phyloP scores from a whole-genome alignment of 2,797 vertebrate species.

The Poecilia picta region DNA sequence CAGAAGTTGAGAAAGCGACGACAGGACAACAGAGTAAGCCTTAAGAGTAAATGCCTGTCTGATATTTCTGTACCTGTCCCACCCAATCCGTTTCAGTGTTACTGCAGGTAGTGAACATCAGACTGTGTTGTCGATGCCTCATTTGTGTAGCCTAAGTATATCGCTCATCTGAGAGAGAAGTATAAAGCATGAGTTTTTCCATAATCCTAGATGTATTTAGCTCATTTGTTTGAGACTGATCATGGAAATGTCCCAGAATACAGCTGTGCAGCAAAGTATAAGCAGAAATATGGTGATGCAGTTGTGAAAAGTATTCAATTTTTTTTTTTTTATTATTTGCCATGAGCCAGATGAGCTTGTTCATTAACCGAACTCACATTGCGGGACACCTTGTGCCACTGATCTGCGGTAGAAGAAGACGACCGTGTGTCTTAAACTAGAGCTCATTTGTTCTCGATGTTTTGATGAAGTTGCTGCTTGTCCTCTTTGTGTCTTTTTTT shows the following conservation, averaged over 20 bases:
- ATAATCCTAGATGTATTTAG: constrained; percentile 45
- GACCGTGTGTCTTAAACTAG: neutral
- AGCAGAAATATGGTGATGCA: constrained; percentile 1
- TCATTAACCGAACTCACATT: neutral
- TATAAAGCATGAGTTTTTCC: constrained; percentile 80
- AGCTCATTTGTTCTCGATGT: neutral
- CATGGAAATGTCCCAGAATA: constrained; percentile 1
- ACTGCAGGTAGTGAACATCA: constrained; percentile 64
- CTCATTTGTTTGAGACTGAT: constrained; percentile 37
- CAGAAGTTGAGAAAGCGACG: constrained; percentile 37
- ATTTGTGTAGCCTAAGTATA: constrained; percentile 72
- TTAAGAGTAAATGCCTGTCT: constrained; percentile 63
- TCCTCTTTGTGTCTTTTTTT: neutral
- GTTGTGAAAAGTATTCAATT: constrained; percentile 1
- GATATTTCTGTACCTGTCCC: constrained; percentile 62
- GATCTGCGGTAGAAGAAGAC: neutral
- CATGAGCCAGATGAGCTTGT: neutral
- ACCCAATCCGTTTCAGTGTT: constrained; percentile 65
- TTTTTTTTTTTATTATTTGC: neutral
- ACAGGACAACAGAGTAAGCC: constrained; percentile 57
- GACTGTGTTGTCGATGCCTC: constrained; percentile 67
- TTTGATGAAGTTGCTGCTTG: neutral
- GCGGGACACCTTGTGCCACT: neutral
- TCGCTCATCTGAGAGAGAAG: constrained; percentile 70
- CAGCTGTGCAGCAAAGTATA: constrained; percentile 1